Evolutionary conservation across 2,113 vertebrate species (phyloP), one percentile per base, ranked within the genome.

Genomic region (Cacatua alba): DNA sequence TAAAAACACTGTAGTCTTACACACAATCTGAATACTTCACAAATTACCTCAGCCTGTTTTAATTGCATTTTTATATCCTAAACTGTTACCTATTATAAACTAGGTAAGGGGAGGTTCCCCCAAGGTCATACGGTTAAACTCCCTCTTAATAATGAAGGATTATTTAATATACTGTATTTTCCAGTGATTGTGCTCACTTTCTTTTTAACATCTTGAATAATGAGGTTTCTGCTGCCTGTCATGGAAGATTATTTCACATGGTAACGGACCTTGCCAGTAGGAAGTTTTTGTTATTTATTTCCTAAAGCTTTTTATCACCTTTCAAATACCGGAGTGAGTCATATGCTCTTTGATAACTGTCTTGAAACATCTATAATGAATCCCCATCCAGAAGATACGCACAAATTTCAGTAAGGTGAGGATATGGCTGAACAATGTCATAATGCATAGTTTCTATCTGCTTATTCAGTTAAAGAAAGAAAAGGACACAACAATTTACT

Each of bases 231-330:
- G 26, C 67, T 94, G 81, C 57, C 44, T 91, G 26, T 65, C 31
- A 29, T 31, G 41, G 86, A 85, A 88, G 63, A 93, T 87, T 94
- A 95, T 93, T 91, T 90, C 62, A 80, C 37, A 59, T 72, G 48
- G 60, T 84, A 95, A 82, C 3, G 0, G 60, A 57, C 20, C 29
- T 85, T 68, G 24, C 31, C 69, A 52, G 52, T 57, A 84, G 74
- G 65, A 92, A 62, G 24, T 41, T 95, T 90, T 75, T 90, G 68
- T 90, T 97, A 68, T 44, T 95, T 94, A 68, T 92, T 96, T 89
- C 65, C 69, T 82, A 91, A 94, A 91, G 74, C 39, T 76, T 57
- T 94, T 94, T 92, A 75, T 92, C 86, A 83, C 57, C 35, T 95
- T 89, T 91, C 91, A 94, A 92, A 90, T 49, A 26, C 33, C 71